Evolutionary conservation across 2,888 invertebrate genomes (phyloP), one percentile per base, ranked within the genome.

Genomic region (Vesta saturnalis): DNA sequence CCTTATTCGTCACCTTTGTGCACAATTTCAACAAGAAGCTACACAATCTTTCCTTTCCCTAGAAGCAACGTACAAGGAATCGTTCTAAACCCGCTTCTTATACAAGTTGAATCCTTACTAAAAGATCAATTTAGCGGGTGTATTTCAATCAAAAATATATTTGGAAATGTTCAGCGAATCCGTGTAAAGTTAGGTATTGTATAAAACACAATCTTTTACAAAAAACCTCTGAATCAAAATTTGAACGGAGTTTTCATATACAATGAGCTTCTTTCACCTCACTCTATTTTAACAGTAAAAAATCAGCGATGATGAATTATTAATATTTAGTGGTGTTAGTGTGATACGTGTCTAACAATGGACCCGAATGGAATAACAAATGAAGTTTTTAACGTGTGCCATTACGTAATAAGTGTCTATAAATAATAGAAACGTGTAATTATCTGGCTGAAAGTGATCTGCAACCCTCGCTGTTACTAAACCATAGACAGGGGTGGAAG

Each of bases 371-470:
- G 64, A 49, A 58, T 64, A 57, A 57, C 35, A 64, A 30, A 12
- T 12, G 23, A 56, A 55, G 56, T 55, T 54, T 61, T 54, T 14
- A 54, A 57, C 23, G 35, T 23, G 46, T 23, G 35, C 64, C 39
- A 64, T 59, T 64, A 58, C 52, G 64, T 35, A 35, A 58, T 64
- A 49, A 47, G 60, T 57, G 58, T 68, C 63, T 76, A 77, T 80
- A 78, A 81, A 82, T 81, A 80, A 80, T 80, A 79, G 80, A 80
- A 80, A 78, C 77, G 77, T 76, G 81, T 79, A 81, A 81, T 82
- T 81, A 81, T 80, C 78, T 72, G 76, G 74, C 78, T 78, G 79
- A 76, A 80, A 79, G 78, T 79, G 80, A 79, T 78, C 79, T 76
- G 76, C 76, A 73, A 77, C 77, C 77, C 78, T 74, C 77, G 73